Evolutionary conservation across 2,888 invertebrate species (phyloP), one percentile per base, ranked within the genome.

Genomic region (Tinea semifulvella): DNA sequence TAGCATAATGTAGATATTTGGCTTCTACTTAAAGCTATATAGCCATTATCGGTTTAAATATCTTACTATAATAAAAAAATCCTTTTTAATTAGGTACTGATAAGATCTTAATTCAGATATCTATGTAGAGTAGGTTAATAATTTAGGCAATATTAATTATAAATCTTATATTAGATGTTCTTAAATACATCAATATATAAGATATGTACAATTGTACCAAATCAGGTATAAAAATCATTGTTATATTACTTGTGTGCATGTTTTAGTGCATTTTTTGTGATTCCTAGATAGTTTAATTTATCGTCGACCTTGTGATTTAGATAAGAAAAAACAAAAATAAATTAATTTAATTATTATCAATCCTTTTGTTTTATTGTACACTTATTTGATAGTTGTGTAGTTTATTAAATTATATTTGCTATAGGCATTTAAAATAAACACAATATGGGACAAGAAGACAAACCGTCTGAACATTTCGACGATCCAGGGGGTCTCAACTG

Each of bases 181-280:
- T 40, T 68, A 64, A 65, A 61, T 65, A 68, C 61, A 63, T 63
- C 58, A 62, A 58, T 45, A 45, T 50, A 61, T 35, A 10, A 44
- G 14, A 2, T 22, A 22, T 68, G 67, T 72, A 69, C 68, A 72
- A 73, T 65, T 59, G 65, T 75, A 75, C 75, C 70, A 64, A 66
- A 65, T 60, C 56, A 57, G 75, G 73, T 76, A 75, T 74, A 67
- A 75, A 72, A 77, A 72, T 68, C 62, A 62, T 68, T 66, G 56
- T 68, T 69, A 68, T 68, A 38, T 68, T 73, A 71, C 71, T 74
- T 73, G 65, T 74, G 73, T 80, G 80, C 80, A 80, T 80, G 80
- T 80, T 80, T 80, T 80, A 80, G 79, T 80, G 80, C 80, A 80
- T 80, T 80, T 46, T 43, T 80, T 80, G 80, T 80, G 79, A 80